Evolutionary conservation across 2,113 vertebrate species (phyloP), one percentile per base, ranked within the genome.

Genomic region (Rhineura floridana): DNA sequence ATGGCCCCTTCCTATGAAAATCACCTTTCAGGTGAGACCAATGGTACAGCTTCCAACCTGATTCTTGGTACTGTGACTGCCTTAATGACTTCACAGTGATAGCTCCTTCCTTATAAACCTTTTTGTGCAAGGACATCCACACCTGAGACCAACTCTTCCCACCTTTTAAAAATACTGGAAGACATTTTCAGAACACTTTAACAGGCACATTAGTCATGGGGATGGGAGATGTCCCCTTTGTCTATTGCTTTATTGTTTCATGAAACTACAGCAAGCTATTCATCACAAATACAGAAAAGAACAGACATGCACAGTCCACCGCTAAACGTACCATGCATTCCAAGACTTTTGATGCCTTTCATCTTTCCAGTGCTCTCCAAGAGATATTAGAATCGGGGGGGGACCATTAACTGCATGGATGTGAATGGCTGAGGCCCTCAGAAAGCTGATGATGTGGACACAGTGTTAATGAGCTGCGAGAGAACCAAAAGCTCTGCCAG

Each of bases 401-500:
- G 2, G 86, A 85, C 83, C 78, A 88, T 39, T n/a, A 73, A 6
- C 36, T 0, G 0, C 39, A 44, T 0, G 42, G 48, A 67, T 75
- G 0, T 63, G 28, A 72, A 42, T 81, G 83, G 25, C 65, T 91
- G 67, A 50, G 4, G 11, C 39, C 3, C 69, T 73, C 85, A 81
- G 72, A 92, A 89, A 76, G 23, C 81, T 73, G 67, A 83, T 83
- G 73, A 75, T 78, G 77, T 86, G 78, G 87, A 69, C 85, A 89
- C 76, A 15, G 44, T 90, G 84, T 80, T 90, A 79, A 77, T 81
- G 67, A 93, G 52, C 82, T 91, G 85, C 89, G 79, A 69, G 87
- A 81, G 39, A 87, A 46, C 17, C 84, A 70, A 75, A 87, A 92
- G 59, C 70, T 65, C 78, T 90, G 87, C 62, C 69, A 21, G 48